phyloP scores from a whole-genome alignment of 2,797 vertebrate species.

The Cottoperca gobio region DNA sequence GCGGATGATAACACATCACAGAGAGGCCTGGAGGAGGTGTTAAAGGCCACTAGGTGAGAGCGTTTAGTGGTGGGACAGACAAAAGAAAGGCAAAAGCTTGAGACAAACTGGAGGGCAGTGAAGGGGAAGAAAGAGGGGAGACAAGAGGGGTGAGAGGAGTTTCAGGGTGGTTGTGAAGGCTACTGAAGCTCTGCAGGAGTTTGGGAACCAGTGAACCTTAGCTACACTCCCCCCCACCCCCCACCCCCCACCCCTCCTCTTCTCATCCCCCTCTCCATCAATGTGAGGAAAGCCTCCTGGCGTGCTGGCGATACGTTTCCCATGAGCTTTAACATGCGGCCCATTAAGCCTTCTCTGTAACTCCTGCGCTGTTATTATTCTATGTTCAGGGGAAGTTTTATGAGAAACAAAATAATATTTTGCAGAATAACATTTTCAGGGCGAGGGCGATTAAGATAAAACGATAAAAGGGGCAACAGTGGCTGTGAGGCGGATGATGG shows the following conservation, averaged over 20 bases:
- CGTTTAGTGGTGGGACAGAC: conserved; percentile 40
- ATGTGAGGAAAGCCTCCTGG: conserved; percentile 81
- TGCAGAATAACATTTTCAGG: conserved; percentile 49
- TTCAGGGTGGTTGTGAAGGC: conserved; percentile 75
- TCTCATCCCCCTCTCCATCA: conserved; percentile 69
- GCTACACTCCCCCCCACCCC: conserved; percentile 45
- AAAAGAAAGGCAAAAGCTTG: conserved; percentile 61
- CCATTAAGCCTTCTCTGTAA: conserved; percentile 68
- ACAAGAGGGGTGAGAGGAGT: conserved; percentile 72
- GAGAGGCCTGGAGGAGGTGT: conserved; percentile 64
- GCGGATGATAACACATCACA: conserved; percentile 46
- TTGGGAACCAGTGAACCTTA: conserved; percentile 82
- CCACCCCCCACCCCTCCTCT: conserved; percentile 35
- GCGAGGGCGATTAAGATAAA: conserved; percentile 32
- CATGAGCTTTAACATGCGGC: conserved; percentile 80
- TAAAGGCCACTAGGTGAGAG: conserved; percentile 69
- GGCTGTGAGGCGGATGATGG: neutral
- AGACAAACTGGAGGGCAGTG: conserved; percentile 65
- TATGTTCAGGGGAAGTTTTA: conserved; percentile 47
- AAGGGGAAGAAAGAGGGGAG: conserved; percentile 74
- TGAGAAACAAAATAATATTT: conserved; percentile 71
- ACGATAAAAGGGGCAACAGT: neutral
- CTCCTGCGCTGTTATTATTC: conserved; percentile 48
- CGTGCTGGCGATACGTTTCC: conserved; percentile 67
- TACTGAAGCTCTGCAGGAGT: conserved; percentile 80